Conservation (phyloP, 2,113 vertebrate species). For the Podilymbus podiceps region DNA sequence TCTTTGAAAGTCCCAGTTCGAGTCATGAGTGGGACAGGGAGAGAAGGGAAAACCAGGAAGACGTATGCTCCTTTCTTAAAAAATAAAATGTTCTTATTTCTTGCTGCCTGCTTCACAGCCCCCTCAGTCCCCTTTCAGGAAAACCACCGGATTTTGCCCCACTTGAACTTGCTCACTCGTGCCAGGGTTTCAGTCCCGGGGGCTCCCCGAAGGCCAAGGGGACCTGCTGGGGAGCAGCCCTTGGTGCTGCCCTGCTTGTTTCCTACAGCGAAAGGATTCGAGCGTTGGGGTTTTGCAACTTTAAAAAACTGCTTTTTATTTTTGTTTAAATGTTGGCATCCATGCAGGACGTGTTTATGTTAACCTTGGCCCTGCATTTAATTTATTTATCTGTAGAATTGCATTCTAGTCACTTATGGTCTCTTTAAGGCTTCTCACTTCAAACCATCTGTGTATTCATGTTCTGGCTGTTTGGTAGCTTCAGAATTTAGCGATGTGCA, state of each 20-base stretch:
- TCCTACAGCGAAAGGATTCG: not conserved
- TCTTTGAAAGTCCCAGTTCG: not conserved
- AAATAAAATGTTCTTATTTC: not conserved
- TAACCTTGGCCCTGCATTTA: not conserved
- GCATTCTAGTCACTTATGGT: not conserved
- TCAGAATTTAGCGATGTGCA: not conserved
- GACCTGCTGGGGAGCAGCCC: too few species aligned
- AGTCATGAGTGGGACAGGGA: not conserved
- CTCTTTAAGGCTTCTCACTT: not conserved
- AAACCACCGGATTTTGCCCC: accelerated
- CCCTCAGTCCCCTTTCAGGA: accelerated
- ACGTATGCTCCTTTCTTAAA: not conserved
- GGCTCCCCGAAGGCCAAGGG: not conserved
- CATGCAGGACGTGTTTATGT: accelerated
- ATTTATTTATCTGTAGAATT: not conserved
- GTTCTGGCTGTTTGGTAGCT: not conserved
- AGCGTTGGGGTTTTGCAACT: not conserved
- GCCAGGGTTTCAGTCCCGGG: too few species aligned
- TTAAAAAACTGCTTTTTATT: not conserved
- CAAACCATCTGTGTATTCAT: not conserved
- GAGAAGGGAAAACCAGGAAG: not conserved
- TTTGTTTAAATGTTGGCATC: not conserved
- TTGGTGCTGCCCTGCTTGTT: accelerated
- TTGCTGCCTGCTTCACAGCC: not conserved
- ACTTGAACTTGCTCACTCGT: accelerated